A percentile compares a stretch with the other conserved stretches of the same genome.
Evolutionary conservation across 2,888 invertebrate species (phyloP).

Genomic region (Argyresthia goedartella): DNA sequence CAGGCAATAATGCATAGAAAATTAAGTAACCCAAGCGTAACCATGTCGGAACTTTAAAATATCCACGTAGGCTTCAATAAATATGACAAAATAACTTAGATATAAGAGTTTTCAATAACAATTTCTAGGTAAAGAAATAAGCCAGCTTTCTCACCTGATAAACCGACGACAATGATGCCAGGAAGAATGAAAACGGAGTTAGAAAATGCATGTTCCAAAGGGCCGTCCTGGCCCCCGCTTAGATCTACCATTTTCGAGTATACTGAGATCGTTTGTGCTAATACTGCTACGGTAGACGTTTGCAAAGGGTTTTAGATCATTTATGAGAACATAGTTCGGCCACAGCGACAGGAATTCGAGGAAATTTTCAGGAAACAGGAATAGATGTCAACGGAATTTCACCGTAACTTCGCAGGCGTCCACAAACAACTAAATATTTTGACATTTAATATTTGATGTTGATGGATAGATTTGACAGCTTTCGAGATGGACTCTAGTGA

Average conservation of each 20-base stretch:
- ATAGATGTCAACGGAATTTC: neutral
- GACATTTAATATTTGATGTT: too few species aligned
- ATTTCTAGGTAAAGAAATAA: slow-evolving; percentile 9
- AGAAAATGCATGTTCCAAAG: slow-evolving; percentile 88
- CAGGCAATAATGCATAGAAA: too few species aligned
- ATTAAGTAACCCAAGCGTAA: too few species aligned
- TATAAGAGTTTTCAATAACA: neutral
- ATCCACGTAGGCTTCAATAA: too few species aligned
- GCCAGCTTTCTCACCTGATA: slow-evolving; percentile 76
- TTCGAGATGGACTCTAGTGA: neutral
- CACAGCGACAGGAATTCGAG: neutral
- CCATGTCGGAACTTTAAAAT: too few species aligned
- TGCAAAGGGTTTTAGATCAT: neutral
- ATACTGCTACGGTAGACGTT: slow-evolving; percentile 24
- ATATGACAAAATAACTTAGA: too few species aligned
- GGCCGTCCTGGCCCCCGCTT: slow-evolving; percentile 82
- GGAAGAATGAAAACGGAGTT: slow-evolving; percentile 90
- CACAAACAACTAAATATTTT: neutral
- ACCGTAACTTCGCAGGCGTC: neutral
- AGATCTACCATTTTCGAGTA: slow-evolving; percentile 83
- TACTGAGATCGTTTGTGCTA: slow-evolving; percentile 28
- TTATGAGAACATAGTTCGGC: neutral
- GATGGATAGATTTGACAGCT: too few species aligned
- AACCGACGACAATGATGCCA: slow-evolving; percentile 81
- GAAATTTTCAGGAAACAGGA: neutral